Evolutionary conservation across 2,113 vertebrate species (phyloP).

Genomic region (Ranitomeya imitator): DNA sequence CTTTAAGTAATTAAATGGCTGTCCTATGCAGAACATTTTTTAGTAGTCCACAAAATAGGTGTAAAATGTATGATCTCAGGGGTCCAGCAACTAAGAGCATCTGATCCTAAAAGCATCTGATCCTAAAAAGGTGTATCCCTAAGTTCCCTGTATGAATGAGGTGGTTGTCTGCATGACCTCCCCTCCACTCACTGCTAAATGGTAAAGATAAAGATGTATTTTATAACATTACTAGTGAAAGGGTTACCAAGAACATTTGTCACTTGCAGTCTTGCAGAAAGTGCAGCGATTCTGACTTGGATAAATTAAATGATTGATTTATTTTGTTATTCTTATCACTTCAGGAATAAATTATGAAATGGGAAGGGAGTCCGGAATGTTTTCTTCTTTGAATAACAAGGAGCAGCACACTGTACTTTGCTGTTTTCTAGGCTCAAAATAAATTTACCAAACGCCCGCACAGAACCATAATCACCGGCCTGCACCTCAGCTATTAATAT

Average conservation of each 20-base stretch:
- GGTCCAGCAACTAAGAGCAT: too few species aligned
- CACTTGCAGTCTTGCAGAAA: background rate
- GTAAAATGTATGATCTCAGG: too few species aligned
- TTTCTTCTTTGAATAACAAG: conserved; percentile 30
- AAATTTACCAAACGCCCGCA: background rate
- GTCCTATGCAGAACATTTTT: too few species aligned
- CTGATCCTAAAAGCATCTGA: too few species aligned
- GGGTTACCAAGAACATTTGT: background rate
- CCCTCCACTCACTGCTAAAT: too few species aligned
- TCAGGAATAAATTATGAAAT: conserved; percentile 19
- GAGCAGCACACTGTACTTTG: background rate
- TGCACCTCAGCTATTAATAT: background rate
- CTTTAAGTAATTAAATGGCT: too few species aligned
- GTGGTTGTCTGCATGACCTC: too few species aligned
- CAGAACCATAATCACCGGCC: background rate
- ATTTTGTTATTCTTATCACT: conserved; percentile 8
- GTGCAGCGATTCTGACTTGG: background rate
- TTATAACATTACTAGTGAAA: background rate
- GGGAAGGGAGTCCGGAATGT: background rate
- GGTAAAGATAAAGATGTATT: background rate
- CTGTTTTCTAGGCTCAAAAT: conserved; percentile 10
- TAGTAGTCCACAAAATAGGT: too few species aligned
- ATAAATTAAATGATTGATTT: background rate
- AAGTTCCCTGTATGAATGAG: too few species aligned
- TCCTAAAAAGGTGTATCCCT: too few species aligned